Percentiles rank a stretch among this genome's conserved stretches.
Evolutionary conservation across 2,113 vertebrate genomes (phyloP).

Genomic region (Stercorarius parasiticus): DNA sequence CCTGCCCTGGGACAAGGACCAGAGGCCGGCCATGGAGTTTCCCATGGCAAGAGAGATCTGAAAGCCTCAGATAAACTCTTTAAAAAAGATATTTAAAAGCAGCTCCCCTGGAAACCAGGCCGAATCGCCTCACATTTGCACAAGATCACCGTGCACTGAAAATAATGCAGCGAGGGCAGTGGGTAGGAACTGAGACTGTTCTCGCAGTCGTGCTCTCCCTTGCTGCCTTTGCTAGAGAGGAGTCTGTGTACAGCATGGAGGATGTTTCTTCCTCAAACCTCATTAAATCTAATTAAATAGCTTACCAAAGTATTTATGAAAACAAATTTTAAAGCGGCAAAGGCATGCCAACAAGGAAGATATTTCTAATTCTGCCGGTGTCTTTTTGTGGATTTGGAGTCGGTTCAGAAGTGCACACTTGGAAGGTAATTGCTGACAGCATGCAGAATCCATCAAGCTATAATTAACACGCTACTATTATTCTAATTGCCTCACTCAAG

Average conservation of each 20-base stretch:
- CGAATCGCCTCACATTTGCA: background rate
- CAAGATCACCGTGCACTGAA: background rate
- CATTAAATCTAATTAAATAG: slow-evolving; percentile 77
- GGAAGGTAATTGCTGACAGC: slow-evolving; percentile 77
- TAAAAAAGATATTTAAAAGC: background rate
- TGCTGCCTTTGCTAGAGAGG: background rate
- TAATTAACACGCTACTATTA: slow-evolving; percentile 81
- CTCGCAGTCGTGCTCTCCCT: background rate
- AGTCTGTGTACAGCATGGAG: slow-evolving; percentile 5
- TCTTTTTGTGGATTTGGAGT: slow-evolving; percentile 78
- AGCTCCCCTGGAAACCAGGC: background rate
- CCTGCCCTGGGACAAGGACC: background rate
- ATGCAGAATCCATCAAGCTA: slow-evolving; percentile 75
- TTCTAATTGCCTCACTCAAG: slow-evolving; percentile 80
- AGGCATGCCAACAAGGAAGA: slow-evolving; percentile 65
- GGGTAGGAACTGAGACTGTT: background rate
- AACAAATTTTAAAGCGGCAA: slow-evolving; percentile 61
- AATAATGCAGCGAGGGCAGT: background rate
- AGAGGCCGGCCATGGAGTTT: background rate
- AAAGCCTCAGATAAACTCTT: background rate
- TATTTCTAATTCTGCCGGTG: slow-evolving; percentile 65
- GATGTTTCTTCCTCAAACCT: slow-evolving; percentile 60
- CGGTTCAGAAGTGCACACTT: slow-evolving; percentile 73
- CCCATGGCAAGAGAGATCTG: rapidly evolving
- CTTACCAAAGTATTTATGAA: slow-evolving; percentile 71